Evolutionary conservation across 2,888 invertebrate genomes (phyloP).

Genomic region (Amblyjoppa fuscipennis): DNA sequence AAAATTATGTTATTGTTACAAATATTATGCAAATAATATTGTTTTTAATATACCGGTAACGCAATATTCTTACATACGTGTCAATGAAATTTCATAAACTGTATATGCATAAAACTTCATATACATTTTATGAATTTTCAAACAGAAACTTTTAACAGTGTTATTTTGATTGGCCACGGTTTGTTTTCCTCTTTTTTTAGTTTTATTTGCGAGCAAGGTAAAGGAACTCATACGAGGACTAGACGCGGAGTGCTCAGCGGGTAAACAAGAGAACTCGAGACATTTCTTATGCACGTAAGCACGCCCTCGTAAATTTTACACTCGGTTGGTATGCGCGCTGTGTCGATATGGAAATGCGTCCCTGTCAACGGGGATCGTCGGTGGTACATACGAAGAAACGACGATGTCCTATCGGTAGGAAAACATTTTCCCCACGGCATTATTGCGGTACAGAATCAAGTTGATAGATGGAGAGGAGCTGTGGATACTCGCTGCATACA

Average conservation of each 20-base stretch:
- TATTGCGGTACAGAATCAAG: not conserved
- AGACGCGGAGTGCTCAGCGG: not conserved
- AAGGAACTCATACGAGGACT: conserved; percentile 9
- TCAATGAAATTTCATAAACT: too few species aligned
- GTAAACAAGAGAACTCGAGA: conserved; percentile 50
- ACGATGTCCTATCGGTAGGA: not conserved
- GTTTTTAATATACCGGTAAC: too few species aligned
- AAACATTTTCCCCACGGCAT: conserved; percentile 5
- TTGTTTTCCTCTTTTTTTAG: not conserved
- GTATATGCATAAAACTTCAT: too few species aligned
- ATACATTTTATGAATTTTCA: too few species aligned
- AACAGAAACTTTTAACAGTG: too few species aligned
- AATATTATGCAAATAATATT: too few species aligned
- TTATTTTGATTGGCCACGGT: conserved; percentile 30
- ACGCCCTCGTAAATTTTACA: conserved; percentile 58
- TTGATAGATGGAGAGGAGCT: conserved; percentile 1
- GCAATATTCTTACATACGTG: too few species aligned
- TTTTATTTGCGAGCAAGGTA: not conserved
- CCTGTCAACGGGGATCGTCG: conserved; percentile 40
- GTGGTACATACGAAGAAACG: conserved; percentile 17
- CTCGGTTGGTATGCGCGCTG: conserved; percentile 65
- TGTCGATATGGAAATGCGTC: conserved; percentile 69
- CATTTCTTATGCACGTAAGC: conserved; percentile 59
- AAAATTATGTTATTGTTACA: too few species aligned
- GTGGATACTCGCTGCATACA: conserved; percentile 1